Base-by-base conservation (phyloP, 1,140 invertebrate species). In the Lasioglossum baleicum region DNA sequence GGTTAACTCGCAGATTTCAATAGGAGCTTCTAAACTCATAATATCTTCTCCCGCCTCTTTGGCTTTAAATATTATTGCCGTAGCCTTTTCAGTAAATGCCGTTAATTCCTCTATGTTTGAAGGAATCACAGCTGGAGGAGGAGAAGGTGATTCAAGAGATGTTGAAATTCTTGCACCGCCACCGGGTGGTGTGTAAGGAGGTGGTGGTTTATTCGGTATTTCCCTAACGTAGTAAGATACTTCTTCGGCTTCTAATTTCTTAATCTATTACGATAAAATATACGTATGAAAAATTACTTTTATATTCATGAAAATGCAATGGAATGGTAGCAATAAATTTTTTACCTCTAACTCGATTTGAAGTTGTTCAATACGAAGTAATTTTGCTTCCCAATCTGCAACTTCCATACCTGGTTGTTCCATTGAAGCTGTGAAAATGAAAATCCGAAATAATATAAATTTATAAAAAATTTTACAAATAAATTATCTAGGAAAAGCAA, bases 201-300 rank as follows among this genome's bases (percentile, higher is more conserved):
- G 96, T 11, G 96, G 96, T 13, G 95, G 95, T 88, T 96, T 96
- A 82, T 95, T 95, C 20, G 95, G 95, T 75, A 96, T 95, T 88
- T 95, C 95, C 51, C 95, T 90, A 17, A 95, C 92, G 75, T 94
- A 95, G 58, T 94, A 95, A 2, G 94, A 94, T 35, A 94, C 92
- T 81, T 94, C 93, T 80, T 94, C 93, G 22, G 92, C 93, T 90
- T 95, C 94, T 11, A 95, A 87, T 84, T 94, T 93, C 78, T 95
- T 94, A 75, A 95, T 95, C 94, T n/a, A n/a, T n/a, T 95, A 76
- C 68, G 70, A 11, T 73, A 26, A 17, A 35, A 71, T 17, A 51
- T 58, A 75, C 11, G 44, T 60, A 70, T 26, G 51, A 48, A 64
- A 69, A 70, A 2, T 81, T 56, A 20, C n/a, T 56, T 35, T 44